Base-by-base conservation (phyloP, 2,888 invertebrate genomes). In the Psococerastis gibbosa region DNA sequence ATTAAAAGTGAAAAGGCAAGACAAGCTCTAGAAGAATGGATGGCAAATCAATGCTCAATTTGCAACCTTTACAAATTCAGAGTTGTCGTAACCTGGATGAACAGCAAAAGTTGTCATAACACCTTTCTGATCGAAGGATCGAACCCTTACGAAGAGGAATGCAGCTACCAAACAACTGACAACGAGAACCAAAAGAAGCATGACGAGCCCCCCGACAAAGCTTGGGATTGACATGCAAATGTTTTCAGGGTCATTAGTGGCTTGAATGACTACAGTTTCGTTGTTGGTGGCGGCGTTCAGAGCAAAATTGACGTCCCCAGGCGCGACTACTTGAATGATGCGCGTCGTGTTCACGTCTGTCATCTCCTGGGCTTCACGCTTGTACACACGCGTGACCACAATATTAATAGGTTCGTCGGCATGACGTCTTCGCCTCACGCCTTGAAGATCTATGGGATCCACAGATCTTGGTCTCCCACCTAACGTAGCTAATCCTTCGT, bases 221-320 rank as follows among this genome's bases (percentile, higher is more conserved):
- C 89, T 87, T n/a, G 87, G 82, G 3, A 88, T 88, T 1, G 89
- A 88, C 87, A 91, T 88, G 62, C 89, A 91, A 50, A 91, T 87
- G 45, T 56, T 56, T 38, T 53, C 49, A 3, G 57, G 54, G 50
- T 72, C 70, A 51, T 73, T 72, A 13, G 68, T 64, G 2, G 76
- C 73, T 2, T 84, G 82, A 55, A 78, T 77, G 1, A 79, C 69
- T 68, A 79, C 72, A 0, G 84, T 72, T 35, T 66, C 61, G 11
- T 73, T 68, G 35, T 70, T 64, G 0, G 83, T 71, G 35, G 66
- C 60, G 17, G 73, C 69, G 51, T 84, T 83, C 43, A 87, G 66
- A 22, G 80, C 54, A 60, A 91, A 91, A 45, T 88, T 78, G 45
- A 91, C 66, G 60, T 91, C 89, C 0, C 89, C 87, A 1, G 85